Evolutionary conservation across 2,888 invertebrate genomes (phyloP), one percentile per base, ranked within the genome.

Genomic region (Phlogophora meticulosa): DNA sequence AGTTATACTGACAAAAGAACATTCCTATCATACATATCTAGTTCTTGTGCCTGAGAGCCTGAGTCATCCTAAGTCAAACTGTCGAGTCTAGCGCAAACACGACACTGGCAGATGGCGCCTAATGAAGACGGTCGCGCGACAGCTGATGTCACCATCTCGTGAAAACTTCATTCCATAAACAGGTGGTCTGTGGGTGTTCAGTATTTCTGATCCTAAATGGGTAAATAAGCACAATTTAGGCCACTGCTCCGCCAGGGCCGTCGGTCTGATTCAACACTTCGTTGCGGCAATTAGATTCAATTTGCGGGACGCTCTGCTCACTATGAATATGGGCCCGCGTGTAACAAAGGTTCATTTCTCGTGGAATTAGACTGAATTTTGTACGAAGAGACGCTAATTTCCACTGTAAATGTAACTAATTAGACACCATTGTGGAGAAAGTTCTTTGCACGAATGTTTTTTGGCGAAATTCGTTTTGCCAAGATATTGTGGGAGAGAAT

Each of bases 241-340:
- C 90, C 93, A 90, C 85, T 85, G 88, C 87, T 82, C 83, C 83
- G 81, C 83, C 80, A 81, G 83, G 78, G 82, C 84, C 86, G 87
- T 80, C 90, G 88, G 93, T 88, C 94, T 94, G 93, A 94, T 94
- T 94, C 95, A 93, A 93, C 94, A 93, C 94, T 94, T 94, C 91
- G 91, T 94, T 94, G 93, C 88, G 91, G 93, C 95, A 95, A 95
- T 95, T 94, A 95, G 94, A 92, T 91, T 92, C 94, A 94, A 95
- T 95, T 95, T 94, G 92, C 89, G 90, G 87, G 82, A 86, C 85
- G 87, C 87, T 86, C 88, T 76, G 85, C 89, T 85, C 87, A 82
- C 91, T 91, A 92, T 91, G 91, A 90, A 91, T 90, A 91, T 92
- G 89, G 87, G 79, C 82, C 77, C 84, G 86, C 87, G 85, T 84